These are phyloP conservation scores for Etheostoma cragini DNA, from an alignment of 2,113 vertebrate species.

Conservation along the genomic window DNA sequence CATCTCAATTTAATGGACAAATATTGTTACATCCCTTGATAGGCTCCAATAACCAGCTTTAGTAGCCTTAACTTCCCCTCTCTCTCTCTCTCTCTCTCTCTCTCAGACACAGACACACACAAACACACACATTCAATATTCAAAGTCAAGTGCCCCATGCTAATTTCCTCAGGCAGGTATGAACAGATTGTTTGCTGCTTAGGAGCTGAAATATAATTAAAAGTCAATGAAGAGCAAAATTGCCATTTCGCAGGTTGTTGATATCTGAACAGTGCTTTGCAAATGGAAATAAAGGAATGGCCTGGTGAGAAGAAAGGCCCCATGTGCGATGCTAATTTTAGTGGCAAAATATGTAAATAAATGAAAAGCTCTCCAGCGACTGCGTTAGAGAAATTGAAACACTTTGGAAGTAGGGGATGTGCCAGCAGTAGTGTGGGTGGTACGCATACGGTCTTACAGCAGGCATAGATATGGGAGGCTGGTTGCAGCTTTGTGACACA, in stretches of 20 bases:
- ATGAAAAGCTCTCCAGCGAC: constrained; percentile 15
- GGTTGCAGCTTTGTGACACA: constrained; percentile 6
- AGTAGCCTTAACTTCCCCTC: neutral
- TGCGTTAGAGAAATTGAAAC: neutral
- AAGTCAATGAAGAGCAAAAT: constrained; percentile 63
- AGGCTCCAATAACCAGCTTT: neutral
- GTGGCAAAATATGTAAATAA: neutral
- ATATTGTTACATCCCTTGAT: neutral
- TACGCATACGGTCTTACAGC: neutral
- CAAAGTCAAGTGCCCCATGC: constrained; percentile 11
- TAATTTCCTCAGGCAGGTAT: constrained; percentile 46
- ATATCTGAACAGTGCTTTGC: constrained; percentile 28
- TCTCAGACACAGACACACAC: neutral
- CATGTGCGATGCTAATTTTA: neutral
- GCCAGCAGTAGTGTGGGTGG: constrained; percentile 23
- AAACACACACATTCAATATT: constrained; percentile 5
- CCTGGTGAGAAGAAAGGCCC: neutral
- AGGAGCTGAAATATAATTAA: constrained; percentile 59
- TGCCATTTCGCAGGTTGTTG: constrained; percentile 34
- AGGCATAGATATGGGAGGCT: neutral
- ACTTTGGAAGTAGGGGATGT: neutral
- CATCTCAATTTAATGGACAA: neutral
- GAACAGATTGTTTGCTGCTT: constrained; percentile 52
- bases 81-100: neutral
- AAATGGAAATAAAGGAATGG: constrained; percentile 37